These are phyloP conservation scores for Drosophila novamexicana DNA, from an alignment of 1,140 invertebrate genomes.

Conservation along the genomic window DNA sequence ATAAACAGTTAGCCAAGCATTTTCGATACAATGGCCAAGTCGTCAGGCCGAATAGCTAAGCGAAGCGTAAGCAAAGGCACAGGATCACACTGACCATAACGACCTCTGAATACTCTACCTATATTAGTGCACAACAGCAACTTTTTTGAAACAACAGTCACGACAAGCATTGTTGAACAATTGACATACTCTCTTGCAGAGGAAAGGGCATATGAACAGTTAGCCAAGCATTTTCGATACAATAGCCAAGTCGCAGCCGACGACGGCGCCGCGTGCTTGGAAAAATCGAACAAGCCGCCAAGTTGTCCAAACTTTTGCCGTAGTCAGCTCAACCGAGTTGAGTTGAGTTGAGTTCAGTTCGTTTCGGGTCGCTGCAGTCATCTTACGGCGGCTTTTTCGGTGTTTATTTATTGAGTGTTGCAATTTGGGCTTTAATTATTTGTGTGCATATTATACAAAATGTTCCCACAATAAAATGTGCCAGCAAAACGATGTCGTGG, in stretches of 20 bases:
- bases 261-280: conserved; percentile 55
- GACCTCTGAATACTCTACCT: background rate
- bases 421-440: conserved; percentile 48
- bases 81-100: no score
- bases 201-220: conserved; percentile 18
- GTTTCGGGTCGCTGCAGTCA: conserved; percentile 9
- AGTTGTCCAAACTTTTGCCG: conserved; percentile 51
- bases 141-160: background rate
- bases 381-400: conserved; percentile 11
- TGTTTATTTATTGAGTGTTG: conserved; percentile 11
- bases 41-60: no score
- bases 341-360: conserved; percentile 49
- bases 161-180: background rate
- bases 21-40: conserved; percentile 23
- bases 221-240: background rate
- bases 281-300: conserved; percentile 76
- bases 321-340: conserved; percentile 54
- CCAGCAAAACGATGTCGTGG: conserved; percentile 5
- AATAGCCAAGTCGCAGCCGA: conserved; percentile 17
- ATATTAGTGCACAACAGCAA: background rate
- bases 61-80: no score
- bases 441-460: conserved; percentile 36
- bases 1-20: background rate
- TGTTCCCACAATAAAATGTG: background rate
- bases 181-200: background rate